Percentiles rank a stretch among this genome's conserved stretches.
Conservation (phyloP, 2,888 invertebrate species). For the Escarpia spicata region DNA sequence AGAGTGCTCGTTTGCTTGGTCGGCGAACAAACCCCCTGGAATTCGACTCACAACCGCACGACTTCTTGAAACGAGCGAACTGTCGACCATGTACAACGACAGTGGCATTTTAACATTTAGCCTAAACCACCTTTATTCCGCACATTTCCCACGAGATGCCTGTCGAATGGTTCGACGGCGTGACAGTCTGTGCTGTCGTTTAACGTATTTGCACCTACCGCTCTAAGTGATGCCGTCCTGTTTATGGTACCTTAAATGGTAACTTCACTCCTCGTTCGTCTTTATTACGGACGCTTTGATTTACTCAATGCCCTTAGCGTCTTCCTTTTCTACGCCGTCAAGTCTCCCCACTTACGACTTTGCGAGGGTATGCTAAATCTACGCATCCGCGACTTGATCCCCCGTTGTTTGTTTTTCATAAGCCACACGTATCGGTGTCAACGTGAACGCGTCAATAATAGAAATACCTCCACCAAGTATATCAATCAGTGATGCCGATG, state of each 20-base stretch:
- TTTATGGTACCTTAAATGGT: background rate
- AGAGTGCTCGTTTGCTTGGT: background rate
- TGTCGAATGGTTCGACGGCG: background rate
- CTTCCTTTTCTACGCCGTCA: background rate
- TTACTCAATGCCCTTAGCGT: background rate
- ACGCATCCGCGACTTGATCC: background rate
- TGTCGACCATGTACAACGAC: background rate
- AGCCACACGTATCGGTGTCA: background rate
- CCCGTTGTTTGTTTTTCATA: background rate
- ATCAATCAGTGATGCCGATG: background rate
- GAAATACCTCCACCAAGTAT: background rate
- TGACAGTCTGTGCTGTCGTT: background rate
- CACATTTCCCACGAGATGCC: background rate
- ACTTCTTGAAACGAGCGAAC: no score
- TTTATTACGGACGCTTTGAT: background rate
- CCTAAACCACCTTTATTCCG: background rate
- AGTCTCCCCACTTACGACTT: background rate
- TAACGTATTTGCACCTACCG: background rate
- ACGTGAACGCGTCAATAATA: background rate
- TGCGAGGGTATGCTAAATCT: background rate
- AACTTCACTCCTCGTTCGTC: background rate
- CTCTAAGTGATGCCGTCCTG: background rate
- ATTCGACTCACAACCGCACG: background rate
- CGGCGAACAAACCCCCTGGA: background rate
- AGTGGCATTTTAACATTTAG: background rate